These are phyloP conservation scores for Drepana falcataria DNA, from an alignment of 2,888 invertebrate species.

Conservation along the genomic window DNA sequence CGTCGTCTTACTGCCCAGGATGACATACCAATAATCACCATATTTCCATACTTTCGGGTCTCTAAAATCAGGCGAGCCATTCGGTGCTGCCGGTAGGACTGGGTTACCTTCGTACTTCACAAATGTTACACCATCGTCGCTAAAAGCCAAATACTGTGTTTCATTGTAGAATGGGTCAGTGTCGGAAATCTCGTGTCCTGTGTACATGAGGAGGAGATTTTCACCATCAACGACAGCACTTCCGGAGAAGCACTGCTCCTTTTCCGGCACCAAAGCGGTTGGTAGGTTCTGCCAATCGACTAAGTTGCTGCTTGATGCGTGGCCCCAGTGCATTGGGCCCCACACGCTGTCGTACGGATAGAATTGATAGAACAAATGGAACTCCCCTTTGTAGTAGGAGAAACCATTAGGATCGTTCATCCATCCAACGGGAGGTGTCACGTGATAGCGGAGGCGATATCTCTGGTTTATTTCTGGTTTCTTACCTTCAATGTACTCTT, in stretches of 20 bases:
- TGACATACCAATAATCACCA: conserved; percentile 58
- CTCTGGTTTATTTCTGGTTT: conserved; percentile 49
- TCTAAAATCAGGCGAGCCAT: conserved; percentile 63
- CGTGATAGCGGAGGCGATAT: conserved; percentile 58
- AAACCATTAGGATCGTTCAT: conserved; percentile 80
- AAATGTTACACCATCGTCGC: conserved; percentile 61
- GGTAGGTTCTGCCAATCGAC: conserved; percentile 70
- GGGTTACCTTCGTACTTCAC: conserved; percentile 62
- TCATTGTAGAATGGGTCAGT: conserved; percentile 47
- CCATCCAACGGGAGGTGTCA: conserved; percentile 71
- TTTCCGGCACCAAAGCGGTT: conserved; percentile 67
- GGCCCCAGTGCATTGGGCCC: conserved; percentile 79
- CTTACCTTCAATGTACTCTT: conserved; percentile 51
- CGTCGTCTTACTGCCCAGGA: conserved; percentile 57
- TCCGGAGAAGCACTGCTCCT: conserved; percentile 69
- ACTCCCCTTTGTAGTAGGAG: conserved; percentile 67
- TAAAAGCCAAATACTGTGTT: conserved; percentile 60
- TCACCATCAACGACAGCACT: conserved; percentile 61
- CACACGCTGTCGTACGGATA: conserved; percentile 65
- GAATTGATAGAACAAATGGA: conserved; percentile 75
- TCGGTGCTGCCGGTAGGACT: conserved; percentile 49
- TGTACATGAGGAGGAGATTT: conserved; percentile 57
- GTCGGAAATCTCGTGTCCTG: conserved; percentile 40
- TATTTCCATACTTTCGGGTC: conserved; percentile 72
- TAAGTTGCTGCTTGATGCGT: conserved; percentile 62